Evolutionary conservation across 2,113 vertebrate species (phyloP), one percentile per base, ranked within the genome.

Genomic region (Paracyprichromis sp.): DNA sequence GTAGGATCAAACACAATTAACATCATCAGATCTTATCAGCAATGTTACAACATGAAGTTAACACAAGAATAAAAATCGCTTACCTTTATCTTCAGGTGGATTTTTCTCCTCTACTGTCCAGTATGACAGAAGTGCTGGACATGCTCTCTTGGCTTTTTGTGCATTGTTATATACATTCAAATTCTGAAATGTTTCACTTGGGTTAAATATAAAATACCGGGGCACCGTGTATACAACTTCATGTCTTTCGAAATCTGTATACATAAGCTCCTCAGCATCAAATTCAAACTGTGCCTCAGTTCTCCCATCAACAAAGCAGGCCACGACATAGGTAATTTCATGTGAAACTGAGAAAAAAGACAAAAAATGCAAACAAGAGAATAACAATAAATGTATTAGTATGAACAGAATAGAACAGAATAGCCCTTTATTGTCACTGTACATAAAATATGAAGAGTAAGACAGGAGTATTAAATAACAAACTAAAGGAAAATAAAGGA

Each of bases 321-420:
- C 86, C 6, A 87, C 8, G 11, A 76, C 0, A 24, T 38, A 36
- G 4, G 2, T 1, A 2, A 63, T 1, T 50, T 93, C 90, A 85
- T 92, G 88, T 8, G 10, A 16, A 80, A 85, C 92, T 94, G 73
- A 66, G 92, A 84, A 79, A 84, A 89, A 53, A 12, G 78, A 8
- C 61, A 12, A 71, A 63, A 73, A 8, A 4, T 47, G 21, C 21
- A 17, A 80, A 56, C 12, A 29, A 24, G 57, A 45, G 3, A 6
- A 54, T 9, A 9, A 86, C 10, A 9, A 81, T 13, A 56, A 47
- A 80, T 26, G 16, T 26, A 47, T 31, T 14, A 3, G 19, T 24
- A 66, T 66, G 31, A 36, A 8, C 0, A 63, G 17, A 36, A 11
- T 63, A 63, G 59, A 19, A 36, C 17, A 63, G 9, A 38, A 66